Base-by-base conservation (phyloP, 2,888 invertebrate species). In the Bhutanitis thaidina region DNA sequence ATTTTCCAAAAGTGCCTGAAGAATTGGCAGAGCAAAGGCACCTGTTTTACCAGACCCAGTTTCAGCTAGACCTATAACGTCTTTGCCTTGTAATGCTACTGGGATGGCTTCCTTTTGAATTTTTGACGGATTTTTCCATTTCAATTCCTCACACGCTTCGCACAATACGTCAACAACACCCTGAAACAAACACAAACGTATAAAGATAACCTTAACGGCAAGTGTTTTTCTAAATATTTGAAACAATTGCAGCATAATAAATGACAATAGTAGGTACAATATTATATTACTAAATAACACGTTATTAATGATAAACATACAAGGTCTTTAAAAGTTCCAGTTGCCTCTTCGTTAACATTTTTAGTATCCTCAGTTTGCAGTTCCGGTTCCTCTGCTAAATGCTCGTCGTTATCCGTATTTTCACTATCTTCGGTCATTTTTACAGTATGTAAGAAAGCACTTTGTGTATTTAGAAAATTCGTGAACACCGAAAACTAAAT, bases 11-110 rank as follows among this genome's bases (percentile, higher is more conserved):
- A 99, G 84, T 0, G 95, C 92, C 71, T 99, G 99, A 27, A 99
- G 80, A 57, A 99, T 98, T 0, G 99, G 99, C 54, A 99, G 77
- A 0, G 98, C 98, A 86, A 99, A 99, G 0, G 99, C 98, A 4
- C 96, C 99, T 0, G 99, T 99, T 89, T 99, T 99, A 1, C 98
- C 98, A 0, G 97, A 98, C 1, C 98, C 98, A 0, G 94, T 96
- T 64, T 98, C 98, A 64, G 92, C 91, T 48, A 93, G 75, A 0
- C 92, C 89, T 43, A 88, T 89, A 1, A 89, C 84, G 53, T 94
- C 94, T 74, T 93, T 94, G 77, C 98, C 98, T 88, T 95, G 91
- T 34, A 99, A 77, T 0, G 98, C 97, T 1, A 97, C 82, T 0
- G 99, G 99, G 65, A 99, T 95, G 0, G 99, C 92, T 87, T 99